Evolutionary conservation across 35 echinoderm and acorn worm species (phyloP).

Genomic region (Apostichopus californicus): DNA sequence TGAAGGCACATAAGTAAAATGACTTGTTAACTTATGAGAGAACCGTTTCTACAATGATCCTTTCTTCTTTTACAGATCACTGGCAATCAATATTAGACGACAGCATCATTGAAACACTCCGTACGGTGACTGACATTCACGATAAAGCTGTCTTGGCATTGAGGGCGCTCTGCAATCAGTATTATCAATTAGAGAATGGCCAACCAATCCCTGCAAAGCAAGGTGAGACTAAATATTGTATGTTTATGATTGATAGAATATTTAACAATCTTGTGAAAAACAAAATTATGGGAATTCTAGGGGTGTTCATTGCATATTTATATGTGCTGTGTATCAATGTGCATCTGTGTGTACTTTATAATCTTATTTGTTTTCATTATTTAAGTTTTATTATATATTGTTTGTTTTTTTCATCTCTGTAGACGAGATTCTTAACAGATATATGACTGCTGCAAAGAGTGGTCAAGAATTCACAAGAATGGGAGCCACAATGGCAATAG

Average conservation of each 20-base stretch:
- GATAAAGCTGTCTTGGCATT: conserved; percentile 72
- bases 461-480: conserved; percentile 67
- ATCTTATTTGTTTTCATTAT: too few species aligned
- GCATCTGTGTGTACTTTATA: background rate
- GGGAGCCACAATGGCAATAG: conserved; percentile 76
- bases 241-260: too few species aligned
- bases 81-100: conserved; percentile 89
- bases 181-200: conserved; percentile 66
- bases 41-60: background rate
- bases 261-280: too few species aligned
- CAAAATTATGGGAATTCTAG: too few species aligned
- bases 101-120: conserved; percentile 67
- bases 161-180: conserved; percentile 67
- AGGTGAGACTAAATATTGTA: conserved; percentile 43
- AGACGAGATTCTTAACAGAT: conserved; percentile 77
- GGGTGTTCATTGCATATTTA: too few species aligned
- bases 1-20: too few species aligned
- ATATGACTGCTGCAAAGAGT: conserved; percentile 60
- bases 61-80: conserved; percentile 51
- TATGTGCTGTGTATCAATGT: too few species aligned
- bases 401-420: background rate
- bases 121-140: conserved; percentile 74
- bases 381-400: too few species aligned
- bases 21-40: too few species aligned
- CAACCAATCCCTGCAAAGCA: conserved; percentile 56